Evolutionary conservation across 92 coral and sea anemone species (phyloP), one percentile per base, ranked within the genome.

Genomic region (Pocillopora grandis): DNA sequence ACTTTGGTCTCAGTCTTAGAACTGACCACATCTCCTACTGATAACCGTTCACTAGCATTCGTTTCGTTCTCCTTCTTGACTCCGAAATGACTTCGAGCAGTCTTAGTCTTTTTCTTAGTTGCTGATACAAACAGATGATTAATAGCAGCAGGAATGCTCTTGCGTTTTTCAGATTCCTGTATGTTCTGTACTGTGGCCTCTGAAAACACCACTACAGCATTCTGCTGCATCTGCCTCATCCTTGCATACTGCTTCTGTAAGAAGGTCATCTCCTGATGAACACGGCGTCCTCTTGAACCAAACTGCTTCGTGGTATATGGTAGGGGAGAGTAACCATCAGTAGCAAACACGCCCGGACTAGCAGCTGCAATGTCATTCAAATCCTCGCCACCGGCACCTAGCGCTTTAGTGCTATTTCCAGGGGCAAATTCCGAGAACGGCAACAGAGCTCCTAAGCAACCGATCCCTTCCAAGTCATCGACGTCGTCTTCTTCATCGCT

Each of bases 401-500:
- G 42, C 60, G 92, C 83, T 79, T 87, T 94, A 36, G 76, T 63
- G 15, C 91, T 36, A 65, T 73, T 82, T 14, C 81, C 58, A 52
- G 94, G 90, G 64, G 93, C 62, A 61, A 94, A 71, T 80, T 94
- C 98, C 58, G 98, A 91, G 82, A 94, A 94, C 18, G 99, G 99
- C 65, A 95, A 86, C 62, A 96, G 87, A 72, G 93, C 92, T 15
- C 99, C 99, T 49, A 96, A 80, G 71, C 99, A 96, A 64, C 99
- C 96, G 15, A 92, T 87, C 20, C 91, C 83, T 49, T 94, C 95
- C 52, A 93, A 84, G 70, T 94, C 95, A 17, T 91, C 88, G 9
- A 89, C 97, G 62, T 96, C 98, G 12, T 96, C 99, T 17, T 96
- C 99, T 81, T 96, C 99, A 79, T 96, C 99, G 73, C 99, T 96